phyloP scores from a whole-genome alignment of 2,113 vertebrate genomes.

The Mohoua ochrocephala region DNA sequence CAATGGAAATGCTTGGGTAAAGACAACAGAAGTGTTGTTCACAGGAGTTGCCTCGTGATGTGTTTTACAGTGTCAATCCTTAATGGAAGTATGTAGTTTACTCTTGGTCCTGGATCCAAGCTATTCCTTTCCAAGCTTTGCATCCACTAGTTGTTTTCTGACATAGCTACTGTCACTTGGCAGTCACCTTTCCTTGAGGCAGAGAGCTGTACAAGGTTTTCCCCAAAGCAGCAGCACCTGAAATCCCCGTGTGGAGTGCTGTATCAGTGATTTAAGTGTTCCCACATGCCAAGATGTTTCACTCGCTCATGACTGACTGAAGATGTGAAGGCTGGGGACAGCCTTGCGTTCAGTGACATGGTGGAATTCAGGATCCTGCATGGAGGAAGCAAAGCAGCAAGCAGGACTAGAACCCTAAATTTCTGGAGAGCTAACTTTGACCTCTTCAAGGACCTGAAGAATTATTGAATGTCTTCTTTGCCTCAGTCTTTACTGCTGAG shows the following conservation, averaged over 20 bases:
- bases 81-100: background rate
- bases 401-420: background rate
- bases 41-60: background rate
- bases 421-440: background rate
- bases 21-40: background rate
- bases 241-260: background rate
- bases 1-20: background rate
- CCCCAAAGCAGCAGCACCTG: background rate
- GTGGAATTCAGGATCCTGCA: background rate
- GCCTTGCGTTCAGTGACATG: background rate
- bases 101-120: background rate
- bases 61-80: background rate
- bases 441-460: background rate
- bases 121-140: background rate
- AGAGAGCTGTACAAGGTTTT: background rate
- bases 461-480: background rate
- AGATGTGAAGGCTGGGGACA: background rate
- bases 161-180: background rate
- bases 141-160: background rate
- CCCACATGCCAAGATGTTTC: background rate
- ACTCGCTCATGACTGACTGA: background rate
- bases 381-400: background rate
- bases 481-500: background rate
- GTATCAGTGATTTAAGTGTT: background rate
- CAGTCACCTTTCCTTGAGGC: background rate